Percentiles rank a stretch among this genome's conserved stretches.
Conservation (phyloP, 2,888 invertebrate species). For the Cancer borealis region DNA sequence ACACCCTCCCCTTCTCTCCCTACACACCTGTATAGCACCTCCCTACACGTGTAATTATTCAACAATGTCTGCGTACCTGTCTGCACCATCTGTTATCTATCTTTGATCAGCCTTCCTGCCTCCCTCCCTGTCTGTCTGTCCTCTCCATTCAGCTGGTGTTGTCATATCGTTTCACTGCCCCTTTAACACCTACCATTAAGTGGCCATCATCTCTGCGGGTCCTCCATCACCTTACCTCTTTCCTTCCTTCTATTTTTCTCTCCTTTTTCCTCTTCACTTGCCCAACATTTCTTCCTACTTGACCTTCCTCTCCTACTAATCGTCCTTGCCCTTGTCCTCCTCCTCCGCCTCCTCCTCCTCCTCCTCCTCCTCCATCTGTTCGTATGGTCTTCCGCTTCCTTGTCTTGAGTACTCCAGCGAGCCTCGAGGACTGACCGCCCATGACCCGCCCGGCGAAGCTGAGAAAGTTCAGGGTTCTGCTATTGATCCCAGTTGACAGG, state of each 20-base stretch:
- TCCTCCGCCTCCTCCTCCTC: background rate
- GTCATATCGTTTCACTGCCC: background rate
- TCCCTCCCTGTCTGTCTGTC: background rate
- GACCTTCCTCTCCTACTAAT: background rate
- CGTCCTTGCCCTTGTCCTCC: background rate
- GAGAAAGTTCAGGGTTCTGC: constrained; percentile 17
- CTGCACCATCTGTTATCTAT: background rate
- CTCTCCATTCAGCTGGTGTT: background rate
- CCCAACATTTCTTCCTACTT: background rate
- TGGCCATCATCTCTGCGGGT: background rate
- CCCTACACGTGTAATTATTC: background rate
- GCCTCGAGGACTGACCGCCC: background rate
- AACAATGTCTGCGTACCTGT: background rate
- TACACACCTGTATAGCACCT: background rate
- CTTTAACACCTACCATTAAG: background rate
- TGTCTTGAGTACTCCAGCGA: background rate
- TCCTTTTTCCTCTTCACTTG: background rate
- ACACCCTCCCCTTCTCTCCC: background rate
- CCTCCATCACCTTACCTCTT: background rate
- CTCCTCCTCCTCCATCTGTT: background rate
- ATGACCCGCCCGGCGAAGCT: background rate
- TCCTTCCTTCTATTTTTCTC: background rate
- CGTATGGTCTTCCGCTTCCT: too few relatives aligned
- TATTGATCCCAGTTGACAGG: constrained; percentile 29
- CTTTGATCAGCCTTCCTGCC: background rate